A percentile compares a stretch with the other conserved stretches of the same genome.
Conservation (phyloP, 2,797 vertebrate genomes). For the Sorex maritimensis region DNA sequence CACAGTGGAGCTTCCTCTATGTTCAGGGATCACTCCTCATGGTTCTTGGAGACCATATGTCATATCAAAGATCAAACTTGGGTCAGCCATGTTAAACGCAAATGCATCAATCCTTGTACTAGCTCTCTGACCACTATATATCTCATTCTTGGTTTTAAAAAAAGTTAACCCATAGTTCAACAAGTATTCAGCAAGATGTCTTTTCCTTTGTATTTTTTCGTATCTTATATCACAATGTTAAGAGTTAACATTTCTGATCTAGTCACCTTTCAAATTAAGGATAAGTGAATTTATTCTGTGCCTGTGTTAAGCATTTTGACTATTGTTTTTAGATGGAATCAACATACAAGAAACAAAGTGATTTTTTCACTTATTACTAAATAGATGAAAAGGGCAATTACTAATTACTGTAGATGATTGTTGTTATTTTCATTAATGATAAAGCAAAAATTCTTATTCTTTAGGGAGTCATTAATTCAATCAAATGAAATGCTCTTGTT, state of each 20-base stretch:
- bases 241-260: neutral
- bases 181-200: conserved; percentile 79
- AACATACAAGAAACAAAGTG: conserved; percentile 68
- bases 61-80: too few species aligned
- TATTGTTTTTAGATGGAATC: conserved; percentile 74
- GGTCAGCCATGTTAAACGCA: too few species aligned
- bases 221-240: conserved; percentile 13
- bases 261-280: neutral
- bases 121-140: too few species aligned
- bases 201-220: conserved; percentile 70
- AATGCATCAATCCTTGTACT: too few species aligned
- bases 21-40: too few species aligned
- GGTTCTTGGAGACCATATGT: too few species aligned
- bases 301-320: conserved; percentile 29
- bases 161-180: conserved; percentile 78
- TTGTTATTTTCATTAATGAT: conserved; percentile 64
- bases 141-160: conserved; percentile 71
- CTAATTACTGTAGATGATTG: conserved; percentile 69
- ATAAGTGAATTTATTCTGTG: neutral
- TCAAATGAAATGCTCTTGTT: neutral
- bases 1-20: too few species aligned
- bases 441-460: neutral
- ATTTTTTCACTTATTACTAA: too few species aligned
- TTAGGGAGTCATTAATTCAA: neutral
- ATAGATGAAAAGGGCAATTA: conserved; percentile 78